Base-by-base conservation (phyloP, 2,888 invertebrate species). In the Hartigia nigra region DNA sequence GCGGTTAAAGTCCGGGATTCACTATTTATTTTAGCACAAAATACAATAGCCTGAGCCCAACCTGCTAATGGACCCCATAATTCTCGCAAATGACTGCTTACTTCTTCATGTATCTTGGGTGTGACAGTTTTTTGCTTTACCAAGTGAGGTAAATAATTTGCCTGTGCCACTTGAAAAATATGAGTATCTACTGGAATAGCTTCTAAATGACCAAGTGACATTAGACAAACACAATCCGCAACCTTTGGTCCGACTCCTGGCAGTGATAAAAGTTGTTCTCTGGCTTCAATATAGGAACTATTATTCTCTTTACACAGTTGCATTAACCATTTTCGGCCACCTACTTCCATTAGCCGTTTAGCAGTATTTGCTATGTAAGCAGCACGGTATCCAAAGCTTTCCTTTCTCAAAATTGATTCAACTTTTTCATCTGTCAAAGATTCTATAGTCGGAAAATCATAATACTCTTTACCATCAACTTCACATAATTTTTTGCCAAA, bases 151-250 rank as follows among this genome's bases (percentile, higher is more conserved):
- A 97, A 92, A 88, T 98, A 98, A 86, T 95, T 94, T 79, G 95
- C 93, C 31, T 95, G 94, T 0, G 98, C 98, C 84, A 99, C 96
- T 92, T 98, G 97, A 91, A 96, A 97, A 35, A 99, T 97, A 89
- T 99, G 99, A 0, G 98, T 98, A 92, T 99, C 99, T 0, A 99
- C 96, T 1, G 99, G 99, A 77, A 99, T 95, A 0, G 98, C 95
- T 86, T 96, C 95, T 76, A 97, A 91, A 90, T 99, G 97, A 79
- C 96, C 96, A 76, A 99, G 91, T 0, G 98, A 98, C 99, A 99
- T 99, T 32, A 99, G 93, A 89, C 98, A 98, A 85, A 99, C 96
- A 92, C 99, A 99, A 92, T 99, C 99, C 0, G 99, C 98, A 31
- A 99, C 97, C 95, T 99, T 99, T 12, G 97, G 96, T 3, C 99